Evolutionary conservation across 2,888 invertebrate genomes (phyloP), one percentile per base, ranked within the genome.

Genomic region (Neria commutata): DNA sequence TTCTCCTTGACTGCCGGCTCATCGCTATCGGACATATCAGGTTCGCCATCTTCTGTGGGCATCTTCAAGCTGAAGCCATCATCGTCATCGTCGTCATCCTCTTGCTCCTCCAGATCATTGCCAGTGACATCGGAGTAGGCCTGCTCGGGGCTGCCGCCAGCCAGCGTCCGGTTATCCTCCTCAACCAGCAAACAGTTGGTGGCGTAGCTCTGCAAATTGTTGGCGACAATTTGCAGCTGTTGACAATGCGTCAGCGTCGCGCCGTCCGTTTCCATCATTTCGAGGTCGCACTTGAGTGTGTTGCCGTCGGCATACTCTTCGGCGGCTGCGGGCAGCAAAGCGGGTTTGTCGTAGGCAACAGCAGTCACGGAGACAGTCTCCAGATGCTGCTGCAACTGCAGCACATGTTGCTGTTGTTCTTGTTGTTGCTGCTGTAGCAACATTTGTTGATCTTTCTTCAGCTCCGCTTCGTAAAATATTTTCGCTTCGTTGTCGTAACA

Each of bases 1-100:
- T 79, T 80, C 42, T 77, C 77, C 61, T 81, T 78, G 0, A 80
- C 79, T 0, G 75, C 77, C 0, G 76, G 77, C 60, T 77, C 77
- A 56, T 72, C 80, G 42, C 74, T 75, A 49, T 80, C 79, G 10
- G 77, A 77, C 61, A 77, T 70, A 29, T 72, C 70, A 24, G 75
- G 77, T 26, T 76, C 74, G 56, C 69, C 73, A 21, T 73, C 74
- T 2, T 76, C 74, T 10, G 73, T 72, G 2, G 78, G 74, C 75
- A 79, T 78, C 58, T 79, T 76, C 0, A 77, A 64, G 52, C 79
- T 78, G 19, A 78, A 77, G 14, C 70, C 77, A 58, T 80, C 79
- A 29, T 79, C 79, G 6, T 78, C 79, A 3, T 76, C 75, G 0
- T 66, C 70, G 4, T 49, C 54, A 21, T 55, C 33, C 8, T 40